Evolutionary conservation across 2,113 vertebrate species (phyloP), one percentile per base, ranked within the genome.

Genomic region (Osmerus mordax): DNA sequence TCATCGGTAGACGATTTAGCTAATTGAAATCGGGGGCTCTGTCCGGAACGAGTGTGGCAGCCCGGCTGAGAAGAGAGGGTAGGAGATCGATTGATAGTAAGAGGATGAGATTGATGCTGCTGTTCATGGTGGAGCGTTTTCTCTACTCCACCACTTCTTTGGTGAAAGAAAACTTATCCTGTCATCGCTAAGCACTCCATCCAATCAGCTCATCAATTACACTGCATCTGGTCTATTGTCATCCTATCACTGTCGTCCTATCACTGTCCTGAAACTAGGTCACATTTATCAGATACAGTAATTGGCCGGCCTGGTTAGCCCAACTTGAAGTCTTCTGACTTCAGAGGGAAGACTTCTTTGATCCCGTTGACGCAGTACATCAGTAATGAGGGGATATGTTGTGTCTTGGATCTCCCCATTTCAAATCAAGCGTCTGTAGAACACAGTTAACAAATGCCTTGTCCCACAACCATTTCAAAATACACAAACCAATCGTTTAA

Each of bases 21-120:
- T 67, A 25, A 73, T 6, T 58, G 53, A 73, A 53, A 76, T 51
- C 16, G 58, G 28, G 53, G 7, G 25, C 5, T 28, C 64, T 23
- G 8, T 51, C 32, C 19, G 32, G 64, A 47, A 21, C 13, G 64
- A 47, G n/a, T 21, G 3, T 6, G 1, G 4, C 12, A 47, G 67
- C 55, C 71, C 21, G 67, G 29, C 56, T 56, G 53, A 51, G 14
- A 4, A 16, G 52, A 21, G 13, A 2, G 19, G 6, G 23, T 18
- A 18, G 18, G 15, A 18, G 15, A 51, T n/a, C 55, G 21, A 73
- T 16, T 67, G 32, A 70, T 55, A 18, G 18, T 28, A 21, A 62
- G 29, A 36, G 47, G 60, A 70, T 63, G 52, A 56, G 54, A 62
- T 56, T 65, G 8, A 58, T 41, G 5, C 25, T 6, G 56, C 21